These are phyloP conservation scores for Oryctes rhinoceros DNA, from an alignment of 1,140 invertebrate species.

Conservation along the genomic window DNA sequence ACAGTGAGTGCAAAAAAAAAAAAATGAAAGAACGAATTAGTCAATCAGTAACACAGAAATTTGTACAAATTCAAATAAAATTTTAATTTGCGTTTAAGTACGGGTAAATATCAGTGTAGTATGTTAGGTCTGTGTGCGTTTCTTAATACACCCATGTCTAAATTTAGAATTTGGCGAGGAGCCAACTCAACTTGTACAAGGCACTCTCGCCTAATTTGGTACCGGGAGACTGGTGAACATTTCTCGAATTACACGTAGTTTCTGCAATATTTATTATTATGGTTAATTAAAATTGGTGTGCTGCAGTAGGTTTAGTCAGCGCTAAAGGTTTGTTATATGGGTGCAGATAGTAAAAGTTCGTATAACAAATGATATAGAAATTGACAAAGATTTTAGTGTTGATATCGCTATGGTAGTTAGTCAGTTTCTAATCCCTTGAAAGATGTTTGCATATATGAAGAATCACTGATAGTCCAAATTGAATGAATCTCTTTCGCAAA, in stretches of 20 bases:
- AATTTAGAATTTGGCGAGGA: slow-evolving; percentile 43
- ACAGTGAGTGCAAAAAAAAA: slow-evolving; percentile 37
- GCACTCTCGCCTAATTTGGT: slow-evolving; percentile 47
- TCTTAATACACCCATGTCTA: slow-evolving; percentile 32
- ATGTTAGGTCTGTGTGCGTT: slow-evolving; percentile 16
- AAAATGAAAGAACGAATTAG: slow-evolving; percentile 46
- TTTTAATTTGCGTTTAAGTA: too few species aligned
- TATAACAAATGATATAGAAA: background rate
- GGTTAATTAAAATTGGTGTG: too few species aligned
- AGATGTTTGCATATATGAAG: too few species aligned
- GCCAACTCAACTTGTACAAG: slow-evolving; percentile 44
- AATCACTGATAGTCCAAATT: too few species aligned
- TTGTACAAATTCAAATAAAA: background rate
- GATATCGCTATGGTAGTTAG: background rate
- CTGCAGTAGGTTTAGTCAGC: too few species aligned
- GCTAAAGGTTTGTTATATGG: too few species aligned
- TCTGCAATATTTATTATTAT: background rate
- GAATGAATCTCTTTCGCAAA: too few species aligned
- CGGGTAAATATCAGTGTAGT: background rate
- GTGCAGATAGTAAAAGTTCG: background rate
- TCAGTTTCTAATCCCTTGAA: too few species aligned
- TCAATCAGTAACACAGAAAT: background rate
- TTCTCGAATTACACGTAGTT: slow-evolving; percentile 37
- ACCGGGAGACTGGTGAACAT: slow-evolving; percentile 3
- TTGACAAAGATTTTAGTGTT: background rate